Evolutionary conservation across 2,113 vertebrate genomes (phyloP), one percentile per base, ranked within the genome.

Genomic region (Melanotaenia duboulayi): DNA sequence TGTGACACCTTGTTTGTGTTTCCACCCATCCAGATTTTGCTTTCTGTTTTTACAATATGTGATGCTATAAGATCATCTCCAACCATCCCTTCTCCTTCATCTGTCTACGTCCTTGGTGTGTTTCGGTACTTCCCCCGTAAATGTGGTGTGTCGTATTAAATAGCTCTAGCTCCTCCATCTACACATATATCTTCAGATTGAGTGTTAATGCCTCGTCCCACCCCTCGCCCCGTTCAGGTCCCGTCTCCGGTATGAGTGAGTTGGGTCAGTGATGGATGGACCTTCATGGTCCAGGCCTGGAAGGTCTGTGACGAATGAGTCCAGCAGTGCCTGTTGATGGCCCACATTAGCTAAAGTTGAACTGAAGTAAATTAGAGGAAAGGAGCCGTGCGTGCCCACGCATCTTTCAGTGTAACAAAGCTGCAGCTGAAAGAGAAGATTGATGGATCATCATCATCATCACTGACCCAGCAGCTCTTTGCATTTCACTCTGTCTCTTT

Each of bases 281-380:
- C 46, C 35, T 42, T 59, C 65, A 74, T 74, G 65, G 68, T 81
- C 62, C 63, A 12, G 42, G 59, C 61, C 16, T 54, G 59, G 61
- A 17, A 42, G n/a, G 57, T 61, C 49, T 58, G 35, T 84, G 78
- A 86, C 82, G 78, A 69, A 91, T 86, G 82, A 74, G 50, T 76
- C 71, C 78, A 56, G 54, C 24, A 1, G 24, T 39, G 74, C 76
- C 83, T 80, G 82, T 74, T 80, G 85, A 85, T 72, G 78, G 78
- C 42, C 61, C 76, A 61, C 71, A 82, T 84, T 84, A 82, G 70
- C 58, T 14, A 4, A 66, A 87, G 81, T 80, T 82, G 55, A 69
- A 75, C 80, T 68, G 78, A 69, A 88, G 86, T 84, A 46, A 89
- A 87, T 85, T 82, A 88, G 71, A 56, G 74, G 24, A 55, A 60